Percentiles rank a stretch among this genome's conserved stretches.
Conservation (phyloP, 2,888 invertebrate genomes). For the Agrochola litura region DNA sequence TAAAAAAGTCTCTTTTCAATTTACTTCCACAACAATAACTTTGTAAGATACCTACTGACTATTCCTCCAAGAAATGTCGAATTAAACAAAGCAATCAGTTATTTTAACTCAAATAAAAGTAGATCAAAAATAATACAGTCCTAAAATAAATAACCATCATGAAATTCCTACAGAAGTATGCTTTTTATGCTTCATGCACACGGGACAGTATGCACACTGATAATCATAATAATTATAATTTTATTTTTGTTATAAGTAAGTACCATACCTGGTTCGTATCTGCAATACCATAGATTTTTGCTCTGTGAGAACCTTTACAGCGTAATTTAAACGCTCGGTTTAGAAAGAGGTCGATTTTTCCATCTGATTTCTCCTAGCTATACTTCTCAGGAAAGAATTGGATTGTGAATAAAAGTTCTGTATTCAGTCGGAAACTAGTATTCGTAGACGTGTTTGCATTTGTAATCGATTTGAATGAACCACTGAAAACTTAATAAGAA, state of each 20-base stretch:
- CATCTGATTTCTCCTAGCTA: not conserved
- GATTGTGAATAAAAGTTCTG: conserved; percentile 2
- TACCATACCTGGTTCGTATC: not conserved
- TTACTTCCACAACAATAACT: not conserved
- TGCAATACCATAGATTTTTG: not conserved
- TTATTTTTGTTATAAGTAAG: too few relatives aligned
- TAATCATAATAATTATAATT: too few relatives aligned
- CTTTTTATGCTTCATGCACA: not conserved
- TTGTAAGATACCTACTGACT: not conserved
- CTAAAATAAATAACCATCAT: not conserved
- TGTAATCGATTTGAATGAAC: not conserved
- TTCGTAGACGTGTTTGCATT: not conserved
- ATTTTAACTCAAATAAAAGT: not conserved
- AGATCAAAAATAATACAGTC: not conserved
- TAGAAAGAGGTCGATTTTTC: conserved; percentile 9
- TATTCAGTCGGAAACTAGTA: not conserved
- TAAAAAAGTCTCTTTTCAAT: conserved; percentile 12
- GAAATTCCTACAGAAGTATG: not conserved
- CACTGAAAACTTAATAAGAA: not conserved
- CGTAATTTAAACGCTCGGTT: not conserved
- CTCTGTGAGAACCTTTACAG: not conserved
- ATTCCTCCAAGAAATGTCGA: not conserved
- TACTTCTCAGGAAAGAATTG: not conserved
- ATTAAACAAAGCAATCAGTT: not conserved
- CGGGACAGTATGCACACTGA: not conserved